Evolutionary conservation across 2,797 vertebrate species (phyloP).

Genomic region (Mormyrus hasselquistii): DNA sequence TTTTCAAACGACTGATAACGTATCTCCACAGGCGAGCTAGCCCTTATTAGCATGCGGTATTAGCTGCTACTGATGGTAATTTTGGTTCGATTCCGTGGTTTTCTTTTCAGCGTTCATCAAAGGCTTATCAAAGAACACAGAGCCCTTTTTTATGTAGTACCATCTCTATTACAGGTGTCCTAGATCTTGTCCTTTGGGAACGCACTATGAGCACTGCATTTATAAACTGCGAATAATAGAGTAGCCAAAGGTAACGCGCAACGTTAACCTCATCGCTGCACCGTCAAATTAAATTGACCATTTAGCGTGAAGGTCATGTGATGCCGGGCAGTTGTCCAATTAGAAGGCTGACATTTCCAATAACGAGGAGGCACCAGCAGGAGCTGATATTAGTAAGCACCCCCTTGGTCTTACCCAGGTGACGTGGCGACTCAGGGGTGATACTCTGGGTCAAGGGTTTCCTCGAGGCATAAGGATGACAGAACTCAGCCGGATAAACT

Average conservation of each 20-base stretch:
- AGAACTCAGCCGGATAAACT: not conserved
- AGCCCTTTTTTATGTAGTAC: not conserved
- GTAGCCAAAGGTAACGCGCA: conserved; percentile 3
- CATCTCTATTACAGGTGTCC: conserved; percentile 14
- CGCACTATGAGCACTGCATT: not conserved
- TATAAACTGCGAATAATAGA: not conserved
- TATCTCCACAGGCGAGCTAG: not conserved
- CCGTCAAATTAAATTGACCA: conserved; percentile 3
- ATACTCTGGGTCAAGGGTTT: not conserved
- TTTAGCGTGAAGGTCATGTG: not conserved
- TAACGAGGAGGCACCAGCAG: not conserved
- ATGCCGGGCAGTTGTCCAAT: not conserved
- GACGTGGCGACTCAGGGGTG: not conserved
- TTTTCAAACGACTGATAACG: not conserved
- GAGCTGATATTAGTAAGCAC: not conserved
- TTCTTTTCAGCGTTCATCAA: not conserved
- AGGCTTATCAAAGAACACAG: conserved; percentile 10
- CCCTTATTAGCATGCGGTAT: not conserved
- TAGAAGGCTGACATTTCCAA: not conserved
- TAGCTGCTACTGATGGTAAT: not conserved
- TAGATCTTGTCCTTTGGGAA: not conserved
- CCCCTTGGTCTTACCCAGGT: not conserved
- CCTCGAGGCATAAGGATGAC: not conserved
- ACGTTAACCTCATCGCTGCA: not conserved
- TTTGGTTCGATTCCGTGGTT: not conserved